Conservation (phyloP, 2,797 vertebrate genomes). For the Melanotaenia pygmaea region DNA sequence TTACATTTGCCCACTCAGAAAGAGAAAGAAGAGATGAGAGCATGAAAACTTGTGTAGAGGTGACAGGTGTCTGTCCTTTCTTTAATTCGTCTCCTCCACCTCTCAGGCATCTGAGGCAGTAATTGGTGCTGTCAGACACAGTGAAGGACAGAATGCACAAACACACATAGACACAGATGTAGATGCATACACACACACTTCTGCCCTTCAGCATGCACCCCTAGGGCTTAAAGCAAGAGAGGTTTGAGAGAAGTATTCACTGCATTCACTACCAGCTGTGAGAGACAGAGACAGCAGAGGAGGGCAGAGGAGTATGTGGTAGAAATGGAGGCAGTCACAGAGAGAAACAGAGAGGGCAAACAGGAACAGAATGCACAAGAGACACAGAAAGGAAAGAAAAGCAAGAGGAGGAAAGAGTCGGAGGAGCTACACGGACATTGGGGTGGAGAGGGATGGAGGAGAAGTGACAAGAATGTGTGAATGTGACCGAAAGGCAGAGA, state of each 20-base stretch:
- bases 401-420: slow-evolving; percentile 14
- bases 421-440: slow-evolving; percentile 28
- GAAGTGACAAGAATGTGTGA: slow-evolving; percentile 57
- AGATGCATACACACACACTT: slow-evolving; percentile 26
- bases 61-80: slow-evolving; percentile 72
- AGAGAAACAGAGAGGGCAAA: slow-evolving; percentile 45
- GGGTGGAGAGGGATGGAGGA: slow-evolving; percentile 43
- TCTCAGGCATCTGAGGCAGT: slow-evolving; percentile 66
- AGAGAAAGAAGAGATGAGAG: slow-evolving; percentile 59
- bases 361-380: slow-evolving; percentile 56
- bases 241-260: slow-evolving; percentile 62
- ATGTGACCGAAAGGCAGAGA: slow-evolving; percentile 40
- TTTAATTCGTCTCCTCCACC: slow-evolving; percentile 61
- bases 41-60: slow-evolving; percentile 50
- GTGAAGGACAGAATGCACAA: slow-evolving; percentile 56
- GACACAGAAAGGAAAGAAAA: slow-evolving; percentile 46
- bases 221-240: slow-evolving; percentile 62
- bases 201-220: slow-evolving; percentile 68
- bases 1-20: slow-evolving; percentile 54
- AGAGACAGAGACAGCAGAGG: slow-evolving; percentile 59
- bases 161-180: slow-evolving; percentile 26
- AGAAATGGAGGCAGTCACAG: slow-evolving; percentile 51
- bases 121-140: slow-evolving; percentile 77
- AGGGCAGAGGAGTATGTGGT: slow-evolving; percentile 43
- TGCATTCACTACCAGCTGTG: slow-evolving; percentile 64